Base-by-base conservation (phyloP, 2,797 vertebrate genomes). In the Anolis apletophallus region DNA sequence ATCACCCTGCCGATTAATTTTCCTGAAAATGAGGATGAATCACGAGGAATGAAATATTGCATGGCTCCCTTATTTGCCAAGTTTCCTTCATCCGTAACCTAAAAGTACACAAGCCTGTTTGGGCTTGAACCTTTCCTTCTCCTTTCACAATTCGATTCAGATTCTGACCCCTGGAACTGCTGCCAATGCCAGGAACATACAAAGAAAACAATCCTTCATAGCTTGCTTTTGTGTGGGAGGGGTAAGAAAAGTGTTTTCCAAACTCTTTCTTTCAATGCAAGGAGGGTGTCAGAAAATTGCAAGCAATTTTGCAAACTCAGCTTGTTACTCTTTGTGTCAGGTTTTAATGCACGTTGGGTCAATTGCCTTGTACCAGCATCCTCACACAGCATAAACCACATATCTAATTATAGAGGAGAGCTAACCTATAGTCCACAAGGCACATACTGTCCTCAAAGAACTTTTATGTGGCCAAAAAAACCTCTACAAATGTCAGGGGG, bases 311-410 rank as follows among this genome's bases (percentile, higher is more conserved):
- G 54, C 26, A 46, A 69, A 85, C 54, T 71, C 17, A 26, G 54
- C 23, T 69, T 78, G 50, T 9, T 26, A 57, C 52, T 46, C 1
- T 26, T 36, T 5, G 9, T 46, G 29, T 32, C 67, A 57, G 64
- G 78, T n/a, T 67, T 81, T 68, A 3, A 6, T 23, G 26, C 8
- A 5, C 52, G n/a, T 36, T 81, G 55, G 67, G 50, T 89, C 67
- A 88, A 90, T 72, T 26, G 26, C 36, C 21, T 55, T 90, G 23
- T n/a, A 1, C 57, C 34, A 74, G 85, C 77, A 50, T 59, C 21
- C 80, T 71, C 64, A 87, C 26, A n/a, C 72, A 52, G 54, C 36
- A 32, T 75, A 54, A 79, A 79, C 61, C 81, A 87, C 55, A 83
- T 54, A 32, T 73, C 68, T n/a, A 64, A 83, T 83, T 79, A 83